Base-by-base conservation (phyloP, 64 coral and sea anemone genomes). In the Montipora efflorescens region DNA sequence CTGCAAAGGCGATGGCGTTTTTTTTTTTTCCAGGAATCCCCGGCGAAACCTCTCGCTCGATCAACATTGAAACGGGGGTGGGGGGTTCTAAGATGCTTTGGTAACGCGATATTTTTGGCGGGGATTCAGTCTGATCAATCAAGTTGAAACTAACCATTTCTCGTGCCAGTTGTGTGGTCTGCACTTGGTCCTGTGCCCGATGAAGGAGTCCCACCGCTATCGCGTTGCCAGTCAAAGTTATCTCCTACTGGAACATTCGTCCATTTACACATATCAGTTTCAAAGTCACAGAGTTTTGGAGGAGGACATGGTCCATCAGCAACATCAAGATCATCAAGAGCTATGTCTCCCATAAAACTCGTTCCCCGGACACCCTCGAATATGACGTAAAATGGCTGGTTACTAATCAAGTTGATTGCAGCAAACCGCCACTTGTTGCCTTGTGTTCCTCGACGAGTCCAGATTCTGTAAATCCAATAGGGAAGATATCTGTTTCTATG, bases 401-500 rank as follows among this genome's bases (percentile, higher is more conserved):
- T 94, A 28, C 95, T 97, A 69, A 97, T 94, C 58, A 99, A 74
- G 20, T 87, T 90, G 2, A 96, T 90, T 76, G 94, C 92, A 10
- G 92, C 98, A 50, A 94, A 96, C 20, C 95, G 92, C 98, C 98
- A 99, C 46, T 89, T 94, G 75, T 99, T 93, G 15, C 98, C 89
- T 36, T 99, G 98, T 13, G 95, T 99, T 18, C 98, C 98, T 67
- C 55, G 84, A 20, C 95, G 83, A 69, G 71, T 90, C 98, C 98
- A 99, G 12, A 99, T 76, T 51, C 94, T 96, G 47, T 58, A 80
- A 22, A 44, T 36, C 13, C 59, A 15, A 75, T 19, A 45, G 4
- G 6, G 4, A 12, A 43, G 19, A 23, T 44, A 12, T 4, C 13
- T 14, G 28, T 36, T 36, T 36, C 28, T 1, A 36, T 36, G 28